Evolutionary conservation across 2,113 vertebrate species (phyloP), one percentile per base, ranked within the genome.

Genomic region (Sporophila hypoxantha): DNA sequence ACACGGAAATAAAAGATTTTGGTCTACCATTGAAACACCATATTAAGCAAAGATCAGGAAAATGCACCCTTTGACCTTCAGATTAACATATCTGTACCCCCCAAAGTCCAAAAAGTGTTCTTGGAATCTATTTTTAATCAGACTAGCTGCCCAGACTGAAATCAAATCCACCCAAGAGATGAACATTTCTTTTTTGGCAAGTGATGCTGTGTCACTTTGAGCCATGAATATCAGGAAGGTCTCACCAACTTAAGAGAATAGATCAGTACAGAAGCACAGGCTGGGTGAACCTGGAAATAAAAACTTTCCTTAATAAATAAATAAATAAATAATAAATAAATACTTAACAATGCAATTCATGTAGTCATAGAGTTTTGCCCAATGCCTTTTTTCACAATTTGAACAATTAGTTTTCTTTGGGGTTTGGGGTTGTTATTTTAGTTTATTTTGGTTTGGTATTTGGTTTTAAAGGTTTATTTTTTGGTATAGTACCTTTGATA

Each of bases 91-190:
- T 10, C 10, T 59, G 22, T n/a, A 59, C 79, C 14, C 23, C n/a
- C 5, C 26, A 70, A 29, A 1, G 9, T 57, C 25, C 20, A 67
- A 50, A 76, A 88, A 37, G 12, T 27, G 19, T 82, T 82, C 15
- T 73, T 85, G n/a, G 76, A 76, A 87, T 90, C 47, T 44, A 23
- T 93, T 78, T 87, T 86, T 87, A 59, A 59, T 52, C 36, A 74
- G 30, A 85, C n/a, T 59, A 77, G 39, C 30, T 68, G 44, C 42
- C 76, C 74, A 74, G 49, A 80, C 22, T 20, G 85, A 90, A 89
- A 87, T 87, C 89, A 71, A 79, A 67, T 94, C 13, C 17, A 57
- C 47, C n/a, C 71, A 65, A 80, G 56, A 55, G 71, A 55, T 62
- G 25, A 85, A 20, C 23, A 56, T 3, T 56, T 12, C 4, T 39